phyloP scores from a whole-genome alignment of 2,113 vertebrate species.

The Pelusios castaneus region DNA sequence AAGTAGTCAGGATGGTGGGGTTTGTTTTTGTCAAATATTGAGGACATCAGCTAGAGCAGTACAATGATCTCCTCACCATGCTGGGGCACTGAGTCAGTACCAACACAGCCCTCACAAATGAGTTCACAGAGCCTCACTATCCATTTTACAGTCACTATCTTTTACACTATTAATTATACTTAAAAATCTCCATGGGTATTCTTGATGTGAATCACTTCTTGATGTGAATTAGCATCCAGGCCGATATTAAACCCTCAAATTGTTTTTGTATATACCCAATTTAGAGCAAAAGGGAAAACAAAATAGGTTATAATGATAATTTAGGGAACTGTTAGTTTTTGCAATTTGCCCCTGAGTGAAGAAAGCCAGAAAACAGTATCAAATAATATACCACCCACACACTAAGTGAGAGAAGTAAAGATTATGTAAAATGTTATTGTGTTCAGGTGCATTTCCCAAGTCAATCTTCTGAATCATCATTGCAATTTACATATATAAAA shows the following conservation, averaged over 20 bases:
- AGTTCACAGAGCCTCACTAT: conserved; percentile 41
- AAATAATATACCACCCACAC: neutral
- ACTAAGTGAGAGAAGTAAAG: neutral
- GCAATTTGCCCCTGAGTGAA: neutral
- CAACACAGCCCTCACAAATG: neutral
- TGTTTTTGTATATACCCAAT: neutral
- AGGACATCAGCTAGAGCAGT: neutral
- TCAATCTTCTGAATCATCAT: neutral
- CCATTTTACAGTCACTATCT: conserved; percentile 35
- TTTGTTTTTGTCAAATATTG: neutral
- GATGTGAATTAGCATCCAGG: neutral
- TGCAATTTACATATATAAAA: neutral
- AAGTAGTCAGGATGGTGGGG: neutral
- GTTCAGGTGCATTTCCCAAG: neutral
- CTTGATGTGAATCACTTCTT: neutral
- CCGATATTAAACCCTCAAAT: neutral
- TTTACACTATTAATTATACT: neutral
- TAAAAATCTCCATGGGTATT: neutral
- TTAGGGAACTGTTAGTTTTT: neutral
- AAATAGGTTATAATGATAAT: neutral
- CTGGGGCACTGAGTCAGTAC: neutral
- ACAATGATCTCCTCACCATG: neutral
- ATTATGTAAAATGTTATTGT: neutral
- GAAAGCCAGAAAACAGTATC: neutral
- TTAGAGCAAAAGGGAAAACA: neutral